These are phyloP conservation scores for Teleopsis dalmanni DNA, from an alignment of 1,140 invertebrate species.

Conservation along the genomic window DNA sequence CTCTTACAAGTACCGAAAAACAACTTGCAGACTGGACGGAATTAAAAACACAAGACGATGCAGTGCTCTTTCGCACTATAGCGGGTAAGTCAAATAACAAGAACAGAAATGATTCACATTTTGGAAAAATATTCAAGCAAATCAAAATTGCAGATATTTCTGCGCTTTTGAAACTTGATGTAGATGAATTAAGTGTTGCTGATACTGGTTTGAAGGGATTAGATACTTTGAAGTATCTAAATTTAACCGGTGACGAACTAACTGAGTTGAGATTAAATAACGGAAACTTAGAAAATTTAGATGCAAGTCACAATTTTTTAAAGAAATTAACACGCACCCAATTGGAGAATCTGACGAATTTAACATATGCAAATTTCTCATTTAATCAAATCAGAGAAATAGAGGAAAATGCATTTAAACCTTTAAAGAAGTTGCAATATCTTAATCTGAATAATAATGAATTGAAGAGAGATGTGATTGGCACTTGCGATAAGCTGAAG, in stretches of 20 bases:
- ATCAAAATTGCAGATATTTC: no score
- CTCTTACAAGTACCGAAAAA: no score
- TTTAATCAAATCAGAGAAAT: constrained; percentile 21
- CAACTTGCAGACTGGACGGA: no score
- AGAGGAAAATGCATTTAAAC: constrained; percentile 4
- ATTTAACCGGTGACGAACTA: constrained; percentile 23
- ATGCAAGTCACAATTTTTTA: constrained; percentile 31
- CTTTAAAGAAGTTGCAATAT: constrained; percentile 18
- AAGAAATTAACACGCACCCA: constrained; percentile 17
- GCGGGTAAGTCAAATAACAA: no score
- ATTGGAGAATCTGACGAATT: constrained; percentile 19
- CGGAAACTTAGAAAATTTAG: constrained; percentile 24
- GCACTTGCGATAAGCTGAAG: constrained; percentile 20
- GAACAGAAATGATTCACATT: no score
- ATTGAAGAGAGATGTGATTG: constrained; percentile 21
- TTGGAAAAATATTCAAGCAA: no score
- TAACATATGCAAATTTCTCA: constrained; percentile 35
- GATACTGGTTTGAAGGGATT: constrained; percentile 22
- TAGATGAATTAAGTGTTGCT: constrained; percentile 15
- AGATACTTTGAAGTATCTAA: constrained; percentile 19
- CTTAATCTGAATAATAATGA: constrained; percentile 30
- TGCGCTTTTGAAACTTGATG: no score
- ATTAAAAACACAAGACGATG: no score
- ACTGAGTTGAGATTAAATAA: constrained; percentile 10
- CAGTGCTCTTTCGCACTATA: no score